A percentile compares a stretch with the other conserved stretches of the same genome.
Evolutionary conservation across 35 echinoderm and acorn worm genomes (phyloP).

Genomic region (Lytechinus pictus): DNA sequence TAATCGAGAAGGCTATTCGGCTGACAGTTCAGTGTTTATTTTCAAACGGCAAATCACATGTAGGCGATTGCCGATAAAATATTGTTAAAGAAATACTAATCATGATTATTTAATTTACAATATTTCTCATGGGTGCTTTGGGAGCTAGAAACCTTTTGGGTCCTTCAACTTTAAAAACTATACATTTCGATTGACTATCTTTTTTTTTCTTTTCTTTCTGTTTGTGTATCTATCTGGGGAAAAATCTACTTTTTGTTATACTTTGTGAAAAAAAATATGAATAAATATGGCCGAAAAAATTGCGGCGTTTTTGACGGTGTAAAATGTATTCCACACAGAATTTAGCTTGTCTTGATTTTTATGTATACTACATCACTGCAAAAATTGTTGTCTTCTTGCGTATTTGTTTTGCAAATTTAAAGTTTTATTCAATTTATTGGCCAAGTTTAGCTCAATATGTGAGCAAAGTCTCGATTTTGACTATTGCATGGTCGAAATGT

Average conservation of each 20-base stretch:
- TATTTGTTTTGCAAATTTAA: no score
- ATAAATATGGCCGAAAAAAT: conserved; percentile 48
- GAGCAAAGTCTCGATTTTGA: no score
- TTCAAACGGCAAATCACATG: not conserved
- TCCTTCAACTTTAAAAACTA: not conserved
- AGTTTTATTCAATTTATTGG: no score
- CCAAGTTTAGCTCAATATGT: no score
- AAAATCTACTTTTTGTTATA: conserved; percentile 44
- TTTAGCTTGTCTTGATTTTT: no score
- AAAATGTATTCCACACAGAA: not conserved
- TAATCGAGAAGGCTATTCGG: not conserved
- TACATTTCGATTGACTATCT: not conserved
- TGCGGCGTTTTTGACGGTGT: conserved; percentile 53
- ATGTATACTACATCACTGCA: no score
- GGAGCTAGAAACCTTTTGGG: not conserved
- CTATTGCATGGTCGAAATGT: no score
- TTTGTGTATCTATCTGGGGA: conserved; percentile 45
- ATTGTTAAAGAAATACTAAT: conserved; percentile 12
- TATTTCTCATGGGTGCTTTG: not conserved
- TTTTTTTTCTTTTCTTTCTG: conserved; percentile 5
- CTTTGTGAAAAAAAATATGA: conserved; percentile 42
- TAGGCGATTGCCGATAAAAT: not conserved
- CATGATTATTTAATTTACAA: not conserved
- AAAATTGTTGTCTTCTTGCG: no score
- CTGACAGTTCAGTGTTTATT: not conserved